These are phyloP conservation scores for Notothenia rossii DNA, from an alignment of 2,113 vertebrate genomes.

Conservation along the genomic window DNA sequence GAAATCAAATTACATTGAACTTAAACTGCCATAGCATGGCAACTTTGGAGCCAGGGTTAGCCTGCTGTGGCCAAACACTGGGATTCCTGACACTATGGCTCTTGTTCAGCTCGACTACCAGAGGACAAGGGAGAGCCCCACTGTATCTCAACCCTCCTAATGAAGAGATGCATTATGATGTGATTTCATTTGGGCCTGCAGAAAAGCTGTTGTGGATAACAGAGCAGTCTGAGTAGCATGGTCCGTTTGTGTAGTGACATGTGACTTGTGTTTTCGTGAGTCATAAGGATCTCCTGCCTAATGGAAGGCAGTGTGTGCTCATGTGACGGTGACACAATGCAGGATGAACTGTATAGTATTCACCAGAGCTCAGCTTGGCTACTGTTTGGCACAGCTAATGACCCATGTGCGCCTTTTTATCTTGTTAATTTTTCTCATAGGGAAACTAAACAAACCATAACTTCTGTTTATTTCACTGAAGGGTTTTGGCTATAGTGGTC, in stretches of 20 bases:
- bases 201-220: constrained; percentile 69
- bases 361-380: constrained; percentile 53
- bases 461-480: constrained; percentile 22
- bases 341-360: constrained; percentile 76
- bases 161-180: constrained; percentile 82
- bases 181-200: constrained; percentile 76
- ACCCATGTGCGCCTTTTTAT: constrained; percentile 48
- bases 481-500: constrained; percentile 9
- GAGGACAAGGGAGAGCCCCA: constrained; percentile 70
- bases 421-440: constrained; percentile 44
- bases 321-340: constrained; percentile 83
- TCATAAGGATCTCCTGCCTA: constrained; percentile 84
- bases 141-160: constrained; percentile 66
- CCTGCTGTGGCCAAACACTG: constrained; percentile 61
- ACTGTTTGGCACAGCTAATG: constrained; percentile 64
- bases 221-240: constrained; percentile 74
- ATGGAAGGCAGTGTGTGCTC: constrained; percentile 83
- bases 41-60: constrained; percentile 67
- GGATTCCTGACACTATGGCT: constrained; percentile 73
- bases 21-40: constrained; percentile 72
- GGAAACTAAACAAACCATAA: constrained; percentile 53
- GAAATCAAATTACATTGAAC: constrained; percentile 77
- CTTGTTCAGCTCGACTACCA: constrained; percentile 61
- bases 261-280: constrained; percentile 85
- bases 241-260: constrained; percentile 84